These are phyloP conservation scores for Lanius collurio DNA, from an alignment of 2,113 vertebrate genomes.

Conservation along the genomic window DNA sequence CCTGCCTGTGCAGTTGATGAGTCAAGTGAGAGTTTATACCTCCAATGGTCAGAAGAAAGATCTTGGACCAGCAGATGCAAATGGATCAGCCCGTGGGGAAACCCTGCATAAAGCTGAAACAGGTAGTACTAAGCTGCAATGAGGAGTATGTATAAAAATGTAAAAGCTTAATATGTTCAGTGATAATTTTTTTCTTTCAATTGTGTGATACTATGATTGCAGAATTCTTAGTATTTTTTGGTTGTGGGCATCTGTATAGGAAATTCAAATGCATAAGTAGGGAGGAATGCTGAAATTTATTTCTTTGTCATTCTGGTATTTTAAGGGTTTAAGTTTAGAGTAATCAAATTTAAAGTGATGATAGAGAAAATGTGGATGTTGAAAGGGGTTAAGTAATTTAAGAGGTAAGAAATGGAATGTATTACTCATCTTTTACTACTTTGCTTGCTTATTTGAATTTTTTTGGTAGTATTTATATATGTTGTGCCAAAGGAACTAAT, in stretches of 20 bases:
- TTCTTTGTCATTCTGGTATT: neutral
- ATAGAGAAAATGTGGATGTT: neutral
- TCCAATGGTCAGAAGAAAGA: slow-evolving; percentile 76
- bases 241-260: neutral
- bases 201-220: fast-evolving
- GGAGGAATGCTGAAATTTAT: neutral
- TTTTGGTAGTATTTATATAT: neutral
- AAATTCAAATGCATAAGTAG: neutral
- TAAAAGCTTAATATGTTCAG: neutral
- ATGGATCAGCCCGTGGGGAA: slow-evolving; percentile 14
- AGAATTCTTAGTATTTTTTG: neutral
- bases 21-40: slow-evolving; percentile 83
- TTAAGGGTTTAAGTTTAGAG: neutral
- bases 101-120: slow-evolving; percentile 11
- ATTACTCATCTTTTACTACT: neutral
- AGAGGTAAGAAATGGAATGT: neutral
- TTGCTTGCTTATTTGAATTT: neutral
- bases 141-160: neutral
- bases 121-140: slow-evolving; percentile 51
- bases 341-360: neutral
- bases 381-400: neutral
- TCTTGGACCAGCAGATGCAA: slow-evolving; percentile 51
- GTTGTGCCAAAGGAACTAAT: neutral
- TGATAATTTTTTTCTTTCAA: neutral
- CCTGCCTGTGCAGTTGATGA: slow-evolving; percentile 67